Conservation (phyloP, 2,113 vertebrate species). For the Vulpes vulpes region DNA sequence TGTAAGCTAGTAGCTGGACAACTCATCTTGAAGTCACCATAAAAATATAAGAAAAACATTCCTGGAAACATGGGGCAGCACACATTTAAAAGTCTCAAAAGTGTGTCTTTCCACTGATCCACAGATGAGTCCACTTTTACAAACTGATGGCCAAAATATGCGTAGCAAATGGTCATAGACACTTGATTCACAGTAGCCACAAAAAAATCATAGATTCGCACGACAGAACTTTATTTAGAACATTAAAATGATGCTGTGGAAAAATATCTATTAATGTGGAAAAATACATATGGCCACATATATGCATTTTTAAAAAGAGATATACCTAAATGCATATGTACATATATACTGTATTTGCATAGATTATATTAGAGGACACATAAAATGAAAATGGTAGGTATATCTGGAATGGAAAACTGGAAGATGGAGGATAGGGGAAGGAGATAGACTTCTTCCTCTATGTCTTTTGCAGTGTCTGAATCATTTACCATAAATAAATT, state of each 20-base stretch:
- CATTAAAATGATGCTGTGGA: not conserved
- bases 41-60: not conserved
- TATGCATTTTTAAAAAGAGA: not conserved
- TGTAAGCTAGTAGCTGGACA: not conserved
- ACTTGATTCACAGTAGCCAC: not conserved
- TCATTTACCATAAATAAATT: not conserved
- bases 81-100: not conserved
- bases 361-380: not conserved
- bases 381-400: not conserved
- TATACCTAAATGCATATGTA: not conserved
- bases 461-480: not conserved
- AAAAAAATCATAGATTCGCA: not conserved
- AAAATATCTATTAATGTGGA: not conserved
- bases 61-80: slow-evolving; percentile 9
- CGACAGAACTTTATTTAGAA: not conserved
- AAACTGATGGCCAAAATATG: not conserved
- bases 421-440: not conserved
- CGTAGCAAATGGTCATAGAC: not conserved
- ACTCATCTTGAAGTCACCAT: not conserved
- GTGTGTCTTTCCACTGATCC: not conserved
- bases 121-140: not conserved
- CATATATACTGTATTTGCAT: not conserved
- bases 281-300: not conserved
- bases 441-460: not conserved
- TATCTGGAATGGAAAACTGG: not conserved